Evolutionary conservation across 2,888 invertebrate genomes (phyloP).

Genomic region (Sepiola atlantica): DNA sequence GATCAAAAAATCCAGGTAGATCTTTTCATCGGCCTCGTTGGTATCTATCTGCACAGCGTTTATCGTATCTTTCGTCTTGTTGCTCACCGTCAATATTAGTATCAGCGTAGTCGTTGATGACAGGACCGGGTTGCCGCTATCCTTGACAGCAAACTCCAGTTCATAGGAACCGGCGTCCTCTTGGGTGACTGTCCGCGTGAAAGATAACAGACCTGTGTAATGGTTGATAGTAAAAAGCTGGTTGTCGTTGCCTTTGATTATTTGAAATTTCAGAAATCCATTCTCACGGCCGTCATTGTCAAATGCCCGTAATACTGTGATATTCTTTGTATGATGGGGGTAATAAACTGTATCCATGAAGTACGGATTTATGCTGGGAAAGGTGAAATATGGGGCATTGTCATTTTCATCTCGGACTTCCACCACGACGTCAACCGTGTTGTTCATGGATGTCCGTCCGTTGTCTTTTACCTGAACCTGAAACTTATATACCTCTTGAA

Average conservation of each 20-base stretch:
- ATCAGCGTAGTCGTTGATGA: neutral
- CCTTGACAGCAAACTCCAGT: neutral
- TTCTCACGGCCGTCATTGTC: neutral
- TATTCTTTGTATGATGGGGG: neutral
- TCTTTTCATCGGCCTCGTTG: neutral
- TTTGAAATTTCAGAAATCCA: neutral
- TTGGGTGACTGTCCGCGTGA: neutral
- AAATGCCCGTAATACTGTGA: neutral
- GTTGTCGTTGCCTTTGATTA: neutral
- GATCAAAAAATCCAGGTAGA: slow-evolving; percentile 14
- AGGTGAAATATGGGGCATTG: slow-evolving; percentile 66
- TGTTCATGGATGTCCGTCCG: slow-evolving; percentile 83
- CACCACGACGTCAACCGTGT: slow-evolving; percentile 80
- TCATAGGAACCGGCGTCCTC: neutral
- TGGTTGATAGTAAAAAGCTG: neutral
- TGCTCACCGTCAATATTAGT: neutral
- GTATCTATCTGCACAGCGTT: neutral
- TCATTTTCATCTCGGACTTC: slow-evolving; percentile 71
- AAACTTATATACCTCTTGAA: slow-evolving; percentile 45
- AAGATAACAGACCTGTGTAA: neutral
- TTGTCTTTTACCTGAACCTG: slow-evolving; percentile 89
- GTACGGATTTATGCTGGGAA: neutral
- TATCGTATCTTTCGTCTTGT: neutral
- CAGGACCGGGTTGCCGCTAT: neutral
- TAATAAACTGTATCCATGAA: neutral